Base-by-base conservation (phyloP, 2,888 invertebrate species). In the Dromius quadrimaculatus region DNA sequence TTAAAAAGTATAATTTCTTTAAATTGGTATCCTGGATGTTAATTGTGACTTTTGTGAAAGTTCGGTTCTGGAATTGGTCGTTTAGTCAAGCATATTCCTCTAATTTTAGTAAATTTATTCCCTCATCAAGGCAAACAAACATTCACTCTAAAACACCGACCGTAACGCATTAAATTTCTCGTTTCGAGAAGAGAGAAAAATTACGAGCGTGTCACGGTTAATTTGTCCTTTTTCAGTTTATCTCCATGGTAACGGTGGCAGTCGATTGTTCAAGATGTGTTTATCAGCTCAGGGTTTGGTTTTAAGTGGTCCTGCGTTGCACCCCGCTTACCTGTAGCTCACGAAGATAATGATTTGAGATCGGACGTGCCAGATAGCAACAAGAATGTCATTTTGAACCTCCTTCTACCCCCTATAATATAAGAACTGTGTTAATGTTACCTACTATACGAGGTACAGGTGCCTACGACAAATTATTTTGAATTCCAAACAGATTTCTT, bases 191-290 rank as follows among this genome's bases (percentile, higher is more conserved):
- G 50, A 54, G 36, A 34, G 59, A 36, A 36, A 59, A 64, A 64
- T 47, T 68, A 59, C 59, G 32, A 68, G 41, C 45, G 57, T 68
- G 68, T 68, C 59, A 68, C 9, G 20, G 68, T 59, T 68, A 68
- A 68, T 68, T 68, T 68, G 68, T 68, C 57, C 45, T 57, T 59
- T 68, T 68, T 59, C 59, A 41, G 57, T 68, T 68, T 68, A 68
- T 68, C 68, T 68, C 57, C 32, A n/a, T 59, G 68, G 68, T 45
- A 68, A 68, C 68, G 45, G 68, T 68, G 68, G 68, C 59, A 68
- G 59, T 68, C 43, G 68, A 68, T 59, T 68, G 68, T 68, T 45
- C 57, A 68, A 68, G 68, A 68, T 68, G 68, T 68, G 57, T 68
- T 68, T 68, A 68, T 68, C 68, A 68, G 59, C 47, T 28, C 68